These are phyloP conservation scores for Pelagia noctiluca DNA, from an alignment of 30 jellyfish, hydroid and myxozoan genomes.

Conservation along the genomic window DNA sequence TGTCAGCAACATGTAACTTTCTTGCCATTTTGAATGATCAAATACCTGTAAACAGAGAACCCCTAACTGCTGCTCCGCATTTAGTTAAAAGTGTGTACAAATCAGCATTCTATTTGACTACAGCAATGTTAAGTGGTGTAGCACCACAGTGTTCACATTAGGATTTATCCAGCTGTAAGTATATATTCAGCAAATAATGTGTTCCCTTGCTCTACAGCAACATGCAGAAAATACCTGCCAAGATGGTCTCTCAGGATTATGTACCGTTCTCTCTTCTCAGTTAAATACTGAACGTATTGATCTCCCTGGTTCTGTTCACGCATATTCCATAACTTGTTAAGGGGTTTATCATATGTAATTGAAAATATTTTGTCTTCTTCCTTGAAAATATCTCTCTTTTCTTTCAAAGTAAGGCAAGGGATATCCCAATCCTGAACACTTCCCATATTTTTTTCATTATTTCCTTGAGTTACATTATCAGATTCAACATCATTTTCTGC, in stretches of 20 bases:
- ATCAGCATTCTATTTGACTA: too few species aligned
- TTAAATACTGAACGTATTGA: neutral
- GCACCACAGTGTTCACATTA: too few species aligned
- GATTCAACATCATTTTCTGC: neutral
- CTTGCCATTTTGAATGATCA: too few species aligned
- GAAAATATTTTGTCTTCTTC: neutral
- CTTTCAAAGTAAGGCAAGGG: constrained; percentile 1
- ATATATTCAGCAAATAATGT: neutral
- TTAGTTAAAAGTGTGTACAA: too few species aligned
- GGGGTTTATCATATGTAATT: neutral
- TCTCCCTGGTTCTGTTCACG: neutral
- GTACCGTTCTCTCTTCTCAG: neutral
- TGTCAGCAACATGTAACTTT: too few species aligned
- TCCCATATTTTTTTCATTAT: neutral
- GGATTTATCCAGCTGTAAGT: too few species aligned
- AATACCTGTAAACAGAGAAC: too few species aligned
- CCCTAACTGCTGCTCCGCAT: too few species aligned
- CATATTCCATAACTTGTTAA: neutral
- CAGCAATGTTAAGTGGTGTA: too few species aligned
- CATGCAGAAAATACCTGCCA: constrained; percentile 1
- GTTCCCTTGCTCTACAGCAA: constrained; percentile 5
- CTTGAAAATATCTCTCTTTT: neutral
- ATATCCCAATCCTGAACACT: neutral
- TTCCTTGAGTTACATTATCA: neutral
- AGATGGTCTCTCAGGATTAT: neutral